phyloP scores from a whole-genome alignment of 2,113 vertebrate genomes.

The Gasterosteus nipponicus region DNA sequence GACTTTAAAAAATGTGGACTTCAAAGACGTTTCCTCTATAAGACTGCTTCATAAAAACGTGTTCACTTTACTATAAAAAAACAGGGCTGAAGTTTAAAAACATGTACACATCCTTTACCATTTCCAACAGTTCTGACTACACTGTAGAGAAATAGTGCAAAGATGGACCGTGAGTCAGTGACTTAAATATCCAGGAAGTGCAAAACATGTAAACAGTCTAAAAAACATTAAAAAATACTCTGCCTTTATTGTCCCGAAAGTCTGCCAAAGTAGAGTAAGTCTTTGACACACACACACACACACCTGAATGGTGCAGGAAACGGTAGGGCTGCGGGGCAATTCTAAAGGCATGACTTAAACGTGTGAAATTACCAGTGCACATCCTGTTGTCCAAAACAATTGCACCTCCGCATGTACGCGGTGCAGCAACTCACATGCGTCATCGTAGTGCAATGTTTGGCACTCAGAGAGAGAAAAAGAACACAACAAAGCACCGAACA shows the following conservation, averaged over 20 bases:
- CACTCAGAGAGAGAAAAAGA: slow-evolving; percentile 33
- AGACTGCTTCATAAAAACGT: background rate
- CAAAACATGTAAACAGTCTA: slow-evolving; percentile 16
- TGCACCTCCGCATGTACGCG: slow-evolving; percentile 41
- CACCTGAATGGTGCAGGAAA: slow-evolving; percentile 51
- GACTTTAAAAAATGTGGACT: rapidly evolving
- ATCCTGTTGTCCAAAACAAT: slow-evolving; percentile 74
- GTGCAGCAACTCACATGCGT: slow-evolving; percentile 46
- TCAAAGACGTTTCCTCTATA: background rate
- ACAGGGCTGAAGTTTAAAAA: background rate
- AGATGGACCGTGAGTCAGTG: background rate
- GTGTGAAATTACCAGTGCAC: slow-evolving; percentile 71
- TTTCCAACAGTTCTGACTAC: background rate
- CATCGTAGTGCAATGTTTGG: slow-evolving; percentile 64
- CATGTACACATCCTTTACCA: background rate
- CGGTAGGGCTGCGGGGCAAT: slow-evolving; percentile 69
- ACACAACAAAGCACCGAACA: slow-evolving; percentile 39
- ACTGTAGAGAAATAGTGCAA: background rate
- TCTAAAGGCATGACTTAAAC: slow-evolving; percentile 75
- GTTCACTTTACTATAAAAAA: background rate
- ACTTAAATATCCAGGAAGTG: background rate
- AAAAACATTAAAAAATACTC: background rate
- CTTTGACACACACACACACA: background rate
- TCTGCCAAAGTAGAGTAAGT: slow-evolving; percentile 45
- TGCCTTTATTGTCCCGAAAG: slow-evolving; percentile 40